Evolutionary conservation across 2,113 vertebrate species (phyloP).

Genomic region (Myrmecophaga tridactyla): DNA sequence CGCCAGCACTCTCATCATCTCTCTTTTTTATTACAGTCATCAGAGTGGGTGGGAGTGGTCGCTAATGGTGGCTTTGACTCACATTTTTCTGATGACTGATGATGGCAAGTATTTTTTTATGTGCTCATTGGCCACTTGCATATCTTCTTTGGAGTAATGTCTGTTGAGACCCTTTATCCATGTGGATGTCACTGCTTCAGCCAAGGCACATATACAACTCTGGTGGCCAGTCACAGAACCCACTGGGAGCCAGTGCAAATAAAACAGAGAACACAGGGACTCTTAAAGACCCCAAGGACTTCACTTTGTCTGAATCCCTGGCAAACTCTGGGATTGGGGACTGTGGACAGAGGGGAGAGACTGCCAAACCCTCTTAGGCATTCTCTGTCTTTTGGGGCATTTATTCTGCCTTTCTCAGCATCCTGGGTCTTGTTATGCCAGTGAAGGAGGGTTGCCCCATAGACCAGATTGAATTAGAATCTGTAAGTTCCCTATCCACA

Average conservation of each 20-base stretch:
- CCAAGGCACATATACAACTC: too few relatives aligned
- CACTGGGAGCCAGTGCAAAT: not conserved
- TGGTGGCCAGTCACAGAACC: not conserved
- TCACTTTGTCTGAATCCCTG: not conserved
- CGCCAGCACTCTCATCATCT: accelerated
- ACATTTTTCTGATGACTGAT: not conserved
- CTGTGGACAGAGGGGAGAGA: accelerated
- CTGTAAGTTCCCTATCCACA: not conserved
- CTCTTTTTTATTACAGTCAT: not conserved
- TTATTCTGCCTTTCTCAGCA: too few relatives aligned
- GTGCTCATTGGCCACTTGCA: not conserved
- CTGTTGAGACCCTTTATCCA: not conserved
- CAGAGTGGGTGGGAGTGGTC: accelerated
- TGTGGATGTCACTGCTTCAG: not conserved
- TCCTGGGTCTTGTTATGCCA: too few relatives aligned
- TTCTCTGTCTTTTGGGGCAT: not conserved
- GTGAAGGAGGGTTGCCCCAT: not conserved
- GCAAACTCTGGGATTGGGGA: not conserved
- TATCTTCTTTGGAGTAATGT: not conserved
- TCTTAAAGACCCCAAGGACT: not conserved
- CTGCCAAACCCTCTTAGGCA: not conserved
- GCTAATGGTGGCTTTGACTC: not conserved
- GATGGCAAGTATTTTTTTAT: not conserved
- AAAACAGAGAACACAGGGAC: not conserved
- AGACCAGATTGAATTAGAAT: not conserved